phyloP scores from a whole-genome alignment of 2,113 vertebrate species.

The Haemorhous mexicanus region DNA sequence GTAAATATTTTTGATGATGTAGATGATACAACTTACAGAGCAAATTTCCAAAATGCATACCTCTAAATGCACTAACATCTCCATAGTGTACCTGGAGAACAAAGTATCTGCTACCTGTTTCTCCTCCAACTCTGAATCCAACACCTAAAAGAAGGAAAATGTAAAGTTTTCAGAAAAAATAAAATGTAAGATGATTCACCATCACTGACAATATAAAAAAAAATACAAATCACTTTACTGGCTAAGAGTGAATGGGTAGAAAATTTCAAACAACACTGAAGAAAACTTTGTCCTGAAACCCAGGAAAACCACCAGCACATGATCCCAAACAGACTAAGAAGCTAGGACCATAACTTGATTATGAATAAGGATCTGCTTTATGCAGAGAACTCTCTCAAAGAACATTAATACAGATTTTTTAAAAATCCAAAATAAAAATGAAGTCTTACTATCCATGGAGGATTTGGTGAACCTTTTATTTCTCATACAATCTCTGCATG shows the following conservation, averaged over 20 bases:
- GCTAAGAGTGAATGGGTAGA: neutral
- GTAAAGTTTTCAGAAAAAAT: slow-evolving; percentile 8
- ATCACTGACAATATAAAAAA: neutral
- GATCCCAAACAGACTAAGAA: neutral
- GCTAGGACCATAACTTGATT: neutral
- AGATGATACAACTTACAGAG: neutral
- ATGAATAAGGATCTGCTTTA: neutral
- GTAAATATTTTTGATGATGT: neutral
- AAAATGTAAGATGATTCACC: neutral
- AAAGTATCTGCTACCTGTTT: slow-evolving; percentile 84
- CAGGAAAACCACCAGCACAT: neutral
- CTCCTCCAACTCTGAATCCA: slow-evolving; percentile 93
- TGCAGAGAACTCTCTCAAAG: neutral
- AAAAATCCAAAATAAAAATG: neutral
- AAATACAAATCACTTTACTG: neutral
- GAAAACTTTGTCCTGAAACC: neutral
- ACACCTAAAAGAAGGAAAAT: slow-evolving; percentile 74
- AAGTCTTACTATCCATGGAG: neutral
- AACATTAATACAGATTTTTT: neutral
- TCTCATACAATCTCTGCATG: neutral
- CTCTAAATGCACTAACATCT: slow-evolving; percentile 85
- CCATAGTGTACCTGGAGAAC: slow-evolving; percentile 98
- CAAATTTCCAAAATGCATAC: slow-evolving; percentile 66
- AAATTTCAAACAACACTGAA: neutral
- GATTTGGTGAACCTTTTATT: neutral